Conservation (phyloP, 2,113 vertebrate genomes). For the Dromiciops gliroides region DNA sequence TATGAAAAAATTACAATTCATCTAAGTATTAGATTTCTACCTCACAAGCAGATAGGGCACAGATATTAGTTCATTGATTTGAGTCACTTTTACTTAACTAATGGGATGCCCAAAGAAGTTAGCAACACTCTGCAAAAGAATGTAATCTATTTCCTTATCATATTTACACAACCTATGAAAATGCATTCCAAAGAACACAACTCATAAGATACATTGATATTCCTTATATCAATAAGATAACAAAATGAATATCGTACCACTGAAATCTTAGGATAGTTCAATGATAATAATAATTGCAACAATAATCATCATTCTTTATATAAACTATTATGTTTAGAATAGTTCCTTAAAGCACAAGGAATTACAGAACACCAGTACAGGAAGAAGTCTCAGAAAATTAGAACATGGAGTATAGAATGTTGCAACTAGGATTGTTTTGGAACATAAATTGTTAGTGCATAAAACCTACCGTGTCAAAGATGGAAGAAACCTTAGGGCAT, state of each 20-base stretch:
- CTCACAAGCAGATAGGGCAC: not conserved
- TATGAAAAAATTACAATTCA: not conserved
- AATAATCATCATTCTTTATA: not conserved
- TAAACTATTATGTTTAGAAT: not conserved
- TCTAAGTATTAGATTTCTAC: not conserved
- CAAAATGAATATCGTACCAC: constrained; percentile 24
- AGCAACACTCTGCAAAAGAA: not conserved
- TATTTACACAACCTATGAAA: constrained; percentile 45
- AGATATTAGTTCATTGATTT: not conserved
- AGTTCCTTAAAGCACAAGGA: not conserved
- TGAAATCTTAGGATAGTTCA: not conserved
- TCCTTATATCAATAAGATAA: constrained; percentile 32
- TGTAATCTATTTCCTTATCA: not conserved
- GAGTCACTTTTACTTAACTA: not conserved
- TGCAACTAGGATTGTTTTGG: not conserved
- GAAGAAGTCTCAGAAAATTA: not conserved
- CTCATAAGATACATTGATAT: constrained; percentile 9
- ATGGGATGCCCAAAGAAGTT: not conserved
- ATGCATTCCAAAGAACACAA: constrained; percentile 27
- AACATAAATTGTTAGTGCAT: too few species aligned
- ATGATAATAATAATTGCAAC: not conserved
- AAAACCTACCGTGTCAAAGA: too few species aligned
- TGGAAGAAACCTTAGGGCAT: not conserved
- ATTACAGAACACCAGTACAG: not conserved
- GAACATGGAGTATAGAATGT: not conserved